Conservation (phyloP, 2,797 vertebrate genomes). For the Austrolebias charrua region DNA sequence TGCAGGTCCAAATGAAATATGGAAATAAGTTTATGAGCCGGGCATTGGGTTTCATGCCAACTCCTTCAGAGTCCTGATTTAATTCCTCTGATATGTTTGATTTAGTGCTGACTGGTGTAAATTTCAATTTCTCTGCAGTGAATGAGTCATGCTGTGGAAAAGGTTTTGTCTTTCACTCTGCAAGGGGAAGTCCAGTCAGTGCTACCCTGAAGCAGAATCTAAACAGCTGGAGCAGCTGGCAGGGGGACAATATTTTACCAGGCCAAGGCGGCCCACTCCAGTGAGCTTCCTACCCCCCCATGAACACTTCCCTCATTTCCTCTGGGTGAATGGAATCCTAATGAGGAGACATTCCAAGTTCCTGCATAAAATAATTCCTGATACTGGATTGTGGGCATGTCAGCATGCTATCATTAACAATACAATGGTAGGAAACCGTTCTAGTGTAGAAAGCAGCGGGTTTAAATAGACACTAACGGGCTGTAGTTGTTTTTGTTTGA, state of each 20-base stretch:
- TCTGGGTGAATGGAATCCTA: conserved; percentile 45
- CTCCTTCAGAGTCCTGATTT: conserved; percentile 45
- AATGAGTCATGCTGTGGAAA: conserved; percentile 59
- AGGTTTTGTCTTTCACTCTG: conserved; percentile 44
- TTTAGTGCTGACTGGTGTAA: conserved; percentile 62
- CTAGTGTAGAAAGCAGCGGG: conserved; percentile 32
- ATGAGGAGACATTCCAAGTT: conserved; percentile 54
- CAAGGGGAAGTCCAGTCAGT: conserved; percentile 66
- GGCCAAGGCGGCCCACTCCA: conserved; percentile 53
- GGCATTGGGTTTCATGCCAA: conserved; percentile 12
- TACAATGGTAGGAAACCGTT: conserved; percentile 71
- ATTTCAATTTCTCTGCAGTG: conserved; percentile 35
- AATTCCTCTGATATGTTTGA: conserved; percentile 35
- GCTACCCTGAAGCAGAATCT: conserved; percentile 43
- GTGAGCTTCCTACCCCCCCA: conserved; percentile 37
- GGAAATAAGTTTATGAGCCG: conserved; percentile 17
- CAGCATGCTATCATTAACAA: conserved; percentile 46
- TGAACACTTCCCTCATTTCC: conserved; percentile 44
- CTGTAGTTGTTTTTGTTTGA: conserved; percentile 17
- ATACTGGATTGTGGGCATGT: conserved; percentile 30
- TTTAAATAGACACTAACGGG: conserved; percentile 34
- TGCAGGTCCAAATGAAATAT: conserved; percentile 17
- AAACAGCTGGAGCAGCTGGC: conserved; percentile 75
- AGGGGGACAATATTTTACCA: conserved; percentile 26
- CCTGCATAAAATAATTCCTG: conserved; percentile 41